Evolutionary conservation across 2,888 invertebrate genomes (phyloP).

Genomic region (Formica aserva): DNA sequence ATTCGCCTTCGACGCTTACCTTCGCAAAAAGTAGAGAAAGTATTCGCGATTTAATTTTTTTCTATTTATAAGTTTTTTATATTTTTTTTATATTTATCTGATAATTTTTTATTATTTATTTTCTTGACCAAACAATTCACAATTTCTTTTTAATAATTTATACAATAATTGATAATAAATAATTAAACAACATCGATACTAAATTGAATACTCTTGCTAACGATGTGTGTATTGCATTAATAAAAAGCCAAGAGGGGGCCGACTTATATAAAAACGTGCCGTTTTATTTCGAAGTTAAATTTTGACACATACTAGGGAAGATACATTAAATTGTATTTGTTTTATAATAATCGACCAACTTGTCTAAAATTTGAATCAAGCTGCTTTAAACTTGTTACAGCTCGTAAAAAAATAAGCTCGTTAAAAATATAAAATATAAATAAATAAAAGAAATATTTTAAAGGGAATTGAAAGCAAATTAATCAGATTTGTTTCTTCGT

Average conservation of each 20-base stretch:
- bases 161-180: no score
- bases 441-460: neutral
- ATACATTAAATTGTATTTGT: neutral
- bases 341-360: neutral
- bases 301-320: neutral
- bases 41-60: neutral
- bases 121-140: neutral
- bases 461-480: neutral
- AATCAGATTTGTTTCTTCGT: neutral
- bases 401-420: neutral
- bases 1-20: slow-evolving; percentile 6
- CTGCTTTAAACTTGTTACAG: neutral
- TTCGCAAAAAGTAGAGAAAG: slow-evolving; percentile 9
- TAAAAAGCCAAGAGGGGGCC: neutral
- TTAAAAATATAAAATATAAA: neutral
- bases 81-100: neutral
- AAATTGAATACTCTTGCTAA: no score
- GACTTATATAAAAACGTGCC: neutral
- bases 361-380: neutral
- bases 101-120: neutral
- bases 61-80: no score
- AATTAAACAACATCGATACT: no score
- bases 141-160: neutral
- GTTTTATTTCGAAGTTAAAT: slow-evolving; percentile 2
- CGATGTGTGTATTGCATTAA: no score